Conservation (phyloP, 1,140 invertebrate genomes). For the Zeugodacus cucurbitae region DNA sequence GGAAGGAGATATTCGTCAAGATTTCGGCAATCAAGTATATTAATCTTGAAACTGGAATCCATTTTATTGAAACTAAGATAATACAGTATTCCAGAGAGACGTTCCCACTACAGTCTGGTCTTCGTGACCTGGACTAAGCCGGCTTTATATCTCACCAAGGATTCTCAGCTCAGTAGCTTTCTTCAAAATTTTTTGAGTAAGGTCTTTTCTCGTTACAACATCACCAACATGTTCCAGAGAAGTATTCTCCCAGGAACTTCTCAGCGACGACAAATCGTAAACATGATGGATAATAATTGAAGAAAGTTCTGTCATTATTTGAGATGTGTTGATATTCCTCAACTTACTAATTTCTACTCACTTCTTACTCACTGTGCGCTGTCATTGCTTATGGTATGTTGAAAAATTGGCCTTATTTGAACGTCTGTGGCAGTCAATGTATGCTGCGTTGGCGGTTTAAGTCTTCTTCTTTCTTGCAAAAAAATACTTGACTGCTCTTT, state of each 20-base stretch:
- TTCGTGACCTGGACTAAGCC: background rate
- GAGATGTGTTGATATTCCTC: too few species aligned
- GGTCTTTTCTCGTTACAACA: background rate
- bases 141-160: background rate
- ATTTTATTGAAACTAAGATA: too few species aligned
- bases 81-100: too few species aligned
- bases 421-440: background rate
- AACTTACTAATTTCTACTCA: background rate
- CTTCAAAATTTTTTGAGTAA: background rate
- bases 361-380: background rate
- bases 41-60: too few species aligned
- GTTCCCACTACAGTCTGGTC: too few species aligned
- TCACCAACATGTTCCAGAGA: background rate
- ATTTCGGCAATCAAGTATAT: too few species aligned
- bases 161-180: too few species aligned
- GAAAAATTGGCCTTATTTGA: background rate
- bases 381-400: background rate
- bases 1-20: too few species aligned
- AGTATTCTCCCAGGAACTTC: too few species aligned
- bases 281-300: too few species aligned
- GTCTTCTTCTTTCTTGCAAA: background rate
- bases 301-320: too few species aligned
- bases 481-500: background rate
- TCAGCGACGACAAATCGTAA: too few species aligned
- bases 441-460: constrained; percentile 8